Evolutionary conservation across 2,797 vertebrate genomes (phyloP).

Genomic region (Hybognathus amarus): DNA sequence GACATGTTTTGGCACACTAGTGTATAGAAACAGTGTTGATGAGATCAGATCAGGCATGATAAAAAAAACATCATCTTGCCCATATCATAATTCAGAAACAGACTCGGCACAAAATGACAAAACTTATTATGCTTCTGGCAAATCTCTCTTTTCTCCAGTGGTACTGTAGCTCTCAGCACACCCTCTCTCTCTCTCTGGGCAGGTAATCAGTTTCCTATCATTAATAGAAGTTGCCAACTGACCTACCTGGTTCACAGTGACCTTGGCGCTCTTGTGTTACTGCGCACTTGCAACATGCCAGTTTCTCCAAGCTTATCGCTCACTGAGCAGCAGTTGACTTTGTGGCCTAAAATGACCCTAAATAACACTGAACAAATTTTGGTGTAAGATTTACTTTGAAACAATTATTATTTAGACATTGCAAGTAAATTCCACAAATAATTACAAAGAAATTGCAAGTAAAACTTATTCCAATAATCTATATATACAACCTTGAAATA

Average conservation of each 20-base stretch:
- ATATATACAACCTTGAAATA: not conserved
- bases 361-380: not conserved
- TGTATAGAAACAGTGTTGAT: not conserved
- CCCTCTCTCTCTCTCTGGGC: not conserved
- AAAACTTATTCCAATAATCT: not conserved
- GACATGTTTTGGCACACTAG: not conserved
- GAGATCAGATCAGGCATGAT: not conserved
- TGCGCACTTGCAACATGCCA: slow-evolving; percentile 38
- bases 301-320: slow-evolving; percentile 34
- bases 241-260: slow-evolving; percentile 59
- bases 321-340: slow-evolving; percentile 2
- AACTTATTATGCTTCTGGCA: not conserved
- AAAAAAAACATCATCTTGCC: not conserved
- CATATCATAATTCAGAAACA: not conserved
- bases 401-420: not conserved
- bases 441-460: not conserved
- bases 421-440: not conserved
- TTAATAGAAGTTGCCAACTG: slow-evolving; percentile 35
- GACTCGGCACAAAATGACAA: not conserved
- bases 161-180: not conserved
- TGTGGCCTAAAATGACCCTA: slow-evolving; percentile 22
- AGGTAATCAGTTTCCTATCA: slow-evolving; percentile 12
- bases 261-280: slow-evolving; percentile 39
- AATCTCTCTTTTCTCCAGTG: no score
- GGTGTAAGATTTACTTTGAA: not conserved